Percentiles rank a stretch among this genome's conserved stretches.
These are phyloP conservation scores for Bergia puertoricense DNA, from an alignment of 92 coral and sea anemone genomes.

Conservation along the genomic window DNA sequence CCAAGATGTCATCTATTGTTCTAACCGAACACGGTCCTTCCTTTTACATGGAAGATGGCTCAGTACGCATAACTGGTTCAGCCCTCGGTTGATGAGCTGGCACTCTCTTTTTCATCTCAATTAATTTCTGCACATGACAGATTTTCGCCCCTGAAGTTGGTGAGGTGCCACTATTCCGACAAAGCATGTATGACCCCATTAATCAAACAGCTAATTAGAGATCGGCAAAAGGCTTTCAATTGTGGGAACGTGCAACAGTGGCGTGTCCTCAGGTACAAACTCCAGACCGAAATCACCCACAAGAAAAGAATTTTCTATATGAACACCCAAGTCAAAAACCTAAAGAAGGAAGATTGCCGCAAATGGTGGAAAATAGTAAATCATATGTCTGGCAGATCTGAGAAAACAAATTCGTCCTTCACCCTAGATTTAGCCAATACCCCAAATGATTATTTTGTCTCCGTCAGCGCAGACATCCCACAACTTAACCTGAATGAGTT, in stretches of 20 bases:
- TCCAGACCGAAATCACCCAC: too few relatives aligned
- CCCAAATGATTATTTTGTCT: conserved; percentile 37
- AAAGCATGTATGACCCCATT: too few relatives aligned
- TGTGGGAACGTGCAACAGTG: too few relatives aligned
- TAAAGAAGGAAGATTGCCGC: too few relatives aligned
- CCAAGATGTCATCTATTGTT: too few relatives aligned
- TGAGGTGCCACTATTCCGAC: too few relatives aligned
- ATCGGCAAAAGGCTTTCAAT: too few relatives aligned
- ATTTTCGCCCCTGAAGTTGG: conserved; percentile 26
- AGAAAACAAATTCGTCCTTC: conserved; percentile 10
- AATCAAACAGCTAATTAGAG: too few relatives aligned
- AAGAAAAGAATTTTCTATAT: conserved; percentile 41
- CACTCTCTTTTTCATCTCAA: conserved; percentile 17
- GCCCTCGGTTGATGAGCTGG: conserved; percentile 22
- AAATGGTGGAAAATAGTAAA: conserved; percentile 49
- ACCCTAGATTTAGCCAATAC: conserved; percentile 14
- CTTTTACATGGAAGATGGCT: conserved; percentile 45
- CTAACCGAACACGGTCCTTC: too few relatives aligned
- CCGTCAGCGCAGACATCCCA: conserved; percentile 36
- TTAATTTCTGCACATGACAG: conserved; percentile 16
- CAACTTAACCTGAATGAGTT: conserved; percentile 14
- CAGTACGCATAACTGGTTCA: conserved; percentile 20
- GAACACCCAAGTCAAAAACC: conserved; percentile 8
- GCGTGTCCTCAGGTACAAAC: too few relatives aligned
- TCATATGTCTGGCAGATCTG: conserved; percentile 38